Percentiles rank a stretch among this genome's conserved stretches.
Evolutionary conservation across 2,797 vertebrate genomes (phyloP).

Genomic region (Hafferia zeledoni): DNA sequence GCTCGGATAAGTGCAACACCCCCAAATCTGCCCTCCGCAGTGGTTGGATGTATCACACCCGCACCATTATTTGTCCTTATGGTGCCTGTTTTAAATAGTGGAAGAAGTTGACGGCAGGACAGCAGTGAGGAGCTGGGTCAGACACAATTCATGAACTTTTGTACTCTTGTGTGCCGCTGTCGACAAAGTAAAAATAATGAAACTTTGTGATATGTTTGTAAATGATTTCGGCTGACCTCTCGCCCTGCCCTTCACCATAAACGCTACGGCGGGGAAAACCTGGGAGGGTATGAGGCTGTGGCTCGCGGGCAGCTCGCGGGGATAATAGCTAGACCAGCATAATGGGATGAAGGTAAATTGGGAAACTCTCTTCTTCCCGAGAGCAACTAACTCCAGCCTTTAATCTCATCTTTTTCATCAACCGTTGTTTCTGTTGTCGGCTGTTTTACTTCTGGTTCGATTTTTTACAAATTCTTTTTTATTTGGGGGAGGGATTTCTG

Average conservation of each 20-base stretch:
- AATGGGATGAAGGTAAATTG: constrained; percentile 58
- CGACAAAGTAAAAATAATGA: constrained; percentile 88
- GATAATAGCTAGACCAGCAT: constrained; percentile 58
- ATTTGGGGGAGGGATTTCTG: background rate
- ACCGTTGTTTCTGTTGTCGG: constrained; percentile 21
- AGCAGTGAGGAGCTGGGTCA: constrained; percentile 77
- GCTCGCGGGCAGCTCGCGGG: constrained; percentile 49
- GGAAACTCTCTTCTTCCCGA: constrained; percentile 32
- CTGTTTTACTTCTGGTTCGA: constrained; percentile 58
- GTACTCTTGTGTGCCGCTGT: constrained; percentile 88
- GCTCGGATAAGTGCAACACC: constrained; percentile 29
- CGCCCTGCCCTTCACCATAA: constrained; percentile 86
- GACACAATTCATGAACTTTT: constrained; percentile 86
- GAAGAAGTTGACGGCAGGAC: constrained; percentile 64
- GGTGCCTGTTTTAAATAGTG: constrained; percentile 53
- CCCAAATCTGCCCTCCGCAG: constrained; percentile 53
- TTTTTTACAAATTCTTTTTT: background rate
- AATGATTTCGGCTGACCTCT: constrained; percentile 92
- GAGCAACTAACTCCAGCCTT: constrained; percentile 21
- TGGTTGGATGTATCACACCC: constrained; percentile 49
- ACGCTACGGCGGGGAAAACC: constrained; percentile 72
- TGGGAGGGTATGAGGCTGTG: constrained; percentile 71
- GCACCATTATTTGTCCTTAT: constrained; percentile 58
- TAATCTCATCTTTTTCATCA: background rate
- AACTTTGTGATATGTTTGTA: constrained; percentile 92